A percentile compares a stretch with the other conserved stretches of the same genome.
Conservation (phyloP, 2,797 vertebrate species). For the Schizopygopsis pylzovi region DNA sequence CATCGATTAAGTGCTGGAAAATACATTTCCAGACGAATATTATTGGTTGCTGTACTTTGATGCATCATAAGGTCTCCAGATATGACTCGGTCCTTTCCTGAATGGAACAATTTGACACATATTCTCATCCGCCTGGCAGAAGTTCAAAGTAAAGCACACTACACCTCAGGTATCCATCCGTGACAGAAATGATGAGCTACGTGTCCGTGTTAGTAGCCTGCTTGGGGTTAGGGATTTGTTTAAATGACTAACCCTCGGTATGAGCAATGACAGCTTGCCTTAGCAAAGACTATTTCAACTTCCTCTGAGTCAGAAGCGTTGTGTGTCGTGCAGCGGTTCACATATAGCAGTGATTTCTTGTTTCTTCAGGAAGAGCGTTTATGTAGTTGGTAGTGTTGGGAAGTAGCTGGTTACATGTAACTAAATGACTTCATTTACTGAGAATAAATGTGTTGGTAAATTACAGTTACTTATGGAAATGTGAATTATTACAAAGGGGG, state of each 20-base stretch:
- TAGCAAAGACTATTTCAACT: neutral
- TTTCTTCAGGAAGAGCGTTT: neutral
- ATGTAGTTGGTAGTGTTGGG: neutral
- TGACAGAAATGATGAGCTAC: neutral
- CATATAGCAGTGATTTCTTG: slow-evolving; percentile 12
- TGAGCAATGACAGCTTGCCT: neutral
- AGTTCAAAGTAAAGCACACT: neutral
- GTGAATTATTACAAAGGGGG: no score
- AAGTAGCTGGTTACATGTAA: neutral
- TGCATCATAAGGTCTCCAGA: neutral
- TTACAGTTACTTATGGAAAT: neutral
- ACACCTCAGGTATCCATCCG: neutral
- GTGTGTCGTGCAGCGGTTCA: neutral
- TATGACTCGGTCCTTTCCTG: neutral
- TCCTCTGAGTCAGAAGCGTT: neutral
- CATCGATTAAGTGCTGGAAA: neutral
- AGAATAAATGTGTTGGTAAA: neutral
- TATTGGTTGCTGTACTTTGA: neutral
- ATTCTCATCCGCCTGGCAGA: neutral
- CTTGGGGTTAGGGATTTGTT: neutral
- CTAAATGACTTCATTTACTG: neutral
- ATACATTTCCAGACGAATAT: no score
- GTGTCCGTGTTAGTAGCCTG: neutral
- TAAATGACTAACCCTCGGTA: neutral
- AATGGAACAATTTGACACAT: neutral